A percentile compares a stretch with the other conserved stretches of the same genome.
These are phyloP conservation scores for Phycodurus eques DNA, from an alignment of 2,113 vertebrate genomes.

Conservation along the genomic window DNA sequence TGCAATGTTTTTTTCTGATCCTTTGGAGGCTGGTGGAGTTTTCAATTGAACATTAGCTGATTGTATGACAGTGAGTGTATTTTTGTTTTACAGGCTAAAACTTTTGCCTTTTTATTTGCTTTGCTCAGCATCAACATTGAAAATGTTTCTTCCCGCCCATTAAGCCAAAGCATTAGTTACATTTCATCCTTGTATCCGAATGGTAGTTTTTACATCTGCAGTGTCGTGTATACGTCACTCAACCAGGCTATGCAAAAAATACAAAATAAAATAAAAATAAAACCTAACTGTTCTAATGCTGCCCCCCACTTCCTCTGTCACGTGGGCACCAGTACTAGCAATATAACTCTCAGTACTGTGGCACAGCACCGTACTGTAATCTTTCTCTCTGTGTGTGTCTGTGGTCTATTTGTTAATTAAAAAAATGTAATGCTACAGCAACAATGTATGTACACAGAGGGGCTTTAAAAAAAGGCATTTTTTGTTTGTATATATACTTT, in stretches of 20 bases:
- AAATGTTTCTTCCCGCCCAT: conserved; percentile 15
- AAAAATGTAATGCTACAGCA: conserved; percentile 43
- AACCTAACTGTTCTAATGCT: conserved; percentile 65
- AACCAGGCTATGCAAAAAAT: conserved; percentile 76
- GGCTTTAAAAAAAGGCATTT: conserved; percentile 34
- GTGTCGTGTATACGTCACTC: conserved; percentile 46
- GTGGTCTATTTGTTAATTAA: not conserved
- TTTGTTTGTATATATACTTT: conserved; percentile 19
- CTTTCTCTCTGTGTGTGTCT: conserved; percentile 33
- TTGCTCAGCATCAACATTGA: not conserved
- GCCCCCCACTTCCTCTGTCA: conserved; percentile 44
- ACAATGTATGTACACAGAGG: conserved; percentile 26
- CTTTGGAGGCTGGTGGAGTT: conserved; percentile 11
- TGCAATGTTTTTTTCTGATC: conserved; percentile 10
- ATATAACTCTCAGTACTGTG: conserved; percentile 62
- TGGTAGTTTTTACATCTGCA: conserved; percentile 39
- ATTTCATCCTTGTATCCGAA: conserved; percentile 3
- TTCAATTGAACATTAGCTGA: conserved; percentile 38
- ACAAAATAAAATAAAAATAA: conserved; percentile 48
- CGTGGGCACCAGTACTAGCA: conserved; percentile 63
- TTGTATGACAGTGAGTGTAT: conserved; percentile 42
- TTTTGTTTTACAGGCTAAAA: conserved; percentile 38
- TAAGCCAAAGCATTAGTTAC: conserved; percentile 55
- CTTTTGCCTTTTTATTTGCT: conserved; percentile 36
- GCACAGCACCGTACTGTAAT: conserved; percentile 67